These are phyloP conservation scores for Schizotus pectinicornis DNA, from an alignment of 2,888 invertebrate genomes.

Conservation along the genomic window DNA sequence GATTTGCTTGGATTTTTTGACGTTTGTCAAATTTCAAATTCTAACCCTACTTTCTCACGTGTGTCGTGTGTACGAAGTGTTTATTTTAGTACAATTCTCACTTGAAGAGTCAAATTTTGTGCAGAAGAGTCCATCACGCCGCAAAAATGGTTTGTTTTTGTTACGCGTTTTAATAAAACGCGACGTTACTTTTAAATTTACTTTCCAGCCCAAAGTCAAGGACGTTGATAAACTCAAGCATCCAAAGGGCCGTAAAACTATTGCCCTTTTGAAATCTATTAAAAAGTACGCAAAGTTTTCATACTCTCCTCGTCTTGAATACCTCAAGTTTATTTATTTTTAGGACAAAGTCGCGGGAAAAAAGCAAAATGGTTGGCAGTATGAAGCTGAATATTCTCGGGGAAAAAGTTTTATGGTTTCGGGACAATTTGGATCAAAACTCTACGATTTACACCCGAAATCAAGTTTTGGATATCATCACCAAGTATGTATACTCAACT, in stretches of 20 bases:
- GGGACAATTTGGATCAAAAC: slow-evolving; percentile 66
- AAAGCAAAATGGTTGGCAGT: slow-evolving; percentile 68
- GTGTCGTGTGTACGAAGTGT: too few relatives aligned
- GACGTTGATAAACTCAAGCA: slow-evolving; percentile 71
- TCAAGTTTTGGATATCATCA: slow-evolving; percentile 66
- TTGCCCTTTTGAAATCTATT: slow-evolving; percentile 73
- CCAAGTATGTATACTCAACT: slow-evolving; percentile 59
- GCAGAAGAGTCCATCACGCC: too few relatives aligned
- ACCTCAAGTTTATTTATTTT: slow-evolving; percentile 37
- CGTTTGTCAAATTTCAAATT: background rate
- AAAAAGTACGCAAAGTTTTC: slow-evolving; percentile 61
- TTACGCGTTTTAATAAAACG: slow-evolving; percentile 56
- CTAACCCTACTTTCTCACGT: background rate
- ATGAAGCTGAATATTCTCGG: slow-evolving; percentile 76
- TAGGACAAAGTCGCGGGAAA: slow-evolving; percentile 64
- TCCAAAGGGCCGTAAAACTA: slow-evolving; percentile 85
- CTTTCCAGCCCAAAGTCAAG: slow-evolving; percentile 59
- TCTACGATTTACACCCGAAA: slow-evolving; percentile 64
- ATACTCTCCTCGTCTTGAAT: too few relatives aligned
- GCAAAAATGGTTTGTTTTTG: background rate
- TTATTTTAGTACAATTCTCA: too few relatives aligned
- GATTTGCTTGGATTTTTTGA: background rate
- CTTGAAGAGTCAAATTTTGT: too few relatives aligned
- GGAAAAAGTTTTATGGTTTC: slow-evolving; percentile 82
- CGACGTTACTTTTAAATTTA: slow-evolving; percentile 15